Evolutionary conservation across 1,140 invertebrate species (phyloP), one percentile per base, ranked within the genome.

Genomic region (Gonatopus flavifemur): DNA sequence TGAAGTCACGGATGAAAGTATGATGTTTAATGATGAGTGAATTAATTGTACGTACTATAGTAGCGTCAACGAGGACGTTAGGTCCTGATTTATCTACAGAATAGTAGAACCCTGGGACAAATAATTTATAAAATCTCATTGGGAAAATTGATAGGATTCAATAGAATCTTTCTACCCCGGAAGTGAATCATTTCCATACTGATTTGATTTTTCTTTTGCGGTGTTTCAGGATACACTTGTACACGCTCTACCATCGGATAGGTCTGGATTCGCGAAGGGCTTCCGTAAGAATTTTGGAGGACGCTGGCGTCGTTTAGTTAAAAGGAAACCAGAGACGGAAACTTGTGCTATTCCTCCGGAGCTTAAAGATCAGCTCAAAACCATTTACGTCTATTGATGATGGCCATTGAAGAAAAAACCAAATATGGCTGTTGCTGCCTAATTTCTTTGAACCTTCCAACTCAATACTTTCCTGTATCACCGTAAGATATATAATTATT

Each of bases 361-460:
- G 77, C 80, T 91, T 50, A 88, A 89, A 74, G 89, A 89, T 56
- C 90, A 93, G 77, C 82, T 93, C 31, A 92, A 92, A 76, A 87
- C 90, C 67, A 92, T 93, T 63, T 93, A 92, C 75, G 90, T 93
- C 59, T 93, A 93, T 79, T 93, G 81, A 85, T 53, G 46, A 18
- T 43, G 52, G 19, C 31, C 38, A 36, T 38, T 30, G 12, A 32
- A 4, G 13, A 24, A 37, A 20, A 10, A 21, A 16, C 21, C 13
- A 24, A 20, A 22, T 4, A 37, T n/a, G 19, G 32, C 41, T 49
- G 40, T 44, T 31, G n/a, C n/a, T n/a, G 33, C 39, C 49, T 37
- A 36, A n/a, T 56, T 49, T 54, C 46, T 62, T 20, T 44, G 32
- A 57, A 47, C 54, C 59, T 69, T 66, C 64, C 63, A 65, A 52